Percentiles rank a stretch among this genome's conserved stretches.
Conservation (phyloP, 2,888 invertebrate genomes). For the Cryptosula pallasiana region DNA sequence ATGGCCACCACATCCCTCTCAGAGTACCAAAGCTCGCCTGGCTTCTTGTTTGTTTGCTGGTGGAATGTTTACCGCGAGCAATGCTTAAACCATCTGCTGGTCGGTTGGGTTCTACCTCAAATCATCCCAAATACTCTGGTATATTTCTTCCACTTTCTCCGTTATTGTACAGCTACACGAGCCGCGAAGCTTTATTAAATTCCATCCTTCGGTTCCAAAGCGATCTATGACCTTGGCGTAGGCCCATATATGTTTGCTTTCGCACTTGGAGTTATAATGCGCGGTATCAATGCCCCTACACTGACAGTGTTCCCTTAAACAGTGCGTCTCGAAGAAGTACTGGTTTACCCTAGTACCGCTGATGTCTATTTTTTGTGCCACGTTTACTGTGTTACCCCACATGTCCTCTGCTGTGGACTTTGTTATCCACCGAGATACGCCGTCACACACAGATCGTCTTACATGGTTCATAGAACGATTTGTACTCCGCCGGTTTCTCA, state of each 20-base stretch:
- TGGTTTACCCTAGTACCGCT: slow-evolving; percentile 28
- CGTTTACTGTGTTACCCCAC: slow-evolving; percentile 28
- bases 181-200: slow-evolving; percentile 29
- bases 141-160: not conserved
- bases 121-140: slow-evolving; percentile 23
- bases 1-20: too few relatives aligned
- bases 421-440: slow-evolving; percentile 29
- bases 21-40: too few relatives aligned
- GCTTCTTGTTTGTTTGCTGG: too few relatives aligned
- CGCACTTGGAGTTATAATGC: slow-evolving; percentile 29
- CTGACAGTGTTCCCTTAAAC: slow-evolving; percentile 26
- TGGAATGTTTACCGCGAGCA: too few relatives aligned
- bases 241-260: slow-evolving; percentile 31
- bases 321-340: slow-evolving; percentile 30
- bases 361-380: slow-evolving; percentile 28
- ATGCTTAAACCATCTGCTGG: not conserved
- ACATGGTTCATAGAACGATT: not conserved
- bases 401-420: slow-evolving; percentile 29
- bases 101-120: not conserved
- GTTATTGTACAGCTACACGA: slow-evolving; percentile 29
- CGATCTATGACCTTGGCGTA: slow-evolving; percentile 29
- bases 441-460: slow-evolving; percentile 28
- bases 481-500: not conserved
- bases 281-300: slow-evolving; percentile 29
- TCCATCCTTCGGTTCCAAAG: slow-evolving; percentile 29